Percentiles rank a stretch among this genome's conserved stretches.
phyloP scores from a whole-genome alignment of 2,797 vertebrate genomes.

The Spinus olivaceus region DNA sequence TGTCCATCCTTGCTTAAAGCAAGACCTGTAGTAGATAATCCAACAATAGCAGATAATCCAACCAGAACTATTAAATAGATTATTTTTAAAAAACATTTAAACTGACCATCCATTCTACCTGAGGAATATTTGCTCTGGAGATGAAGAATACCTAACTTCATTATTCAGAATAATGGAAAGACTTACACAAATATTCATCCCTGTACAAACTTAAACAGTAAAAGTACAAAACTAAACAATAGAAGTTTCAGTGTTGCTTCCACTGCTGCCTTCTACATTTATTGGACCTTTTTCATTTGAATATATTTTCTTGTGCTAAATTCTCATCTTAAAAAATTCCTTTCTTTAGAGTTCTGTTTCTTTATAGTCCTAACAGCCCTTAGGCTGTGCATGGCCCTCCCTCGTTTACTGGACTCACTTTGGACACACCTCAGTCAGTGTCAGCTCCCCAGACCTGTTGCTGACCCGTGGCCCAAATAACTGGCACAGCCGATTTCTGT shows the following conservation, averaged over 20 bases:
- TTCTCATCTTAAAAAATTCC: not conserved
- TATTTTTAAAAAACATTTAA: not conserved
- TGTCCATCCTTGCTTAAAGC: not conserved
- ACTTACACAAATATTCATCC: not conserved
- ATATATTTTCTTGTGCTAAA: not conserved
- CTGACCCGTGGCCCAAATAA: not conserved
- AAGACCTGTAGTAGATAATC: not conserved
- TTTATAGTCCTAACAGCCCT: not conserved
- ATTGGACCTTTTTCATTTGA: not conserved
- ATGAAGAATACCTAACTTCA: not conserved
- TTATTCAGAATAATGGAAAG: not conserved
- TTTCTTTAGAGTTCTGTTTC: not conserved
- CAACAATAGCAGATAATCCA: not conserved
- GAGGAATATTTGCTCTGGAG: not conserved
- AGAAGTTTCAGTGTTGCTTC: not conserved
- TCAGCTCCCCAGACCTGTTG: not conserved
- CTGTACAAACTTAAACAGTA: not conserved
- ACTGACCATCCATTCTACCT: not conserved
- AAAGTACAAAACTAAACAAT: not conserved
- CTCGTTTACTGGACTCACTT: not conserved
- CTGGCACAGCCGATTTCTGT: not conserved
- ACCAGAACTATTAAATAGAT: not conserved
- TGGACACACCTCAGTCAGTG: not conserved
- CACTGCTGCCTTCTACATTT: not conserved
- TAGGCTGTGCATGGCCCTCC: not conserved